Evolutionary conservation across 1,140 invertebrate species (phyloP).

Genomic region (Drosophila obscura): DNA sequence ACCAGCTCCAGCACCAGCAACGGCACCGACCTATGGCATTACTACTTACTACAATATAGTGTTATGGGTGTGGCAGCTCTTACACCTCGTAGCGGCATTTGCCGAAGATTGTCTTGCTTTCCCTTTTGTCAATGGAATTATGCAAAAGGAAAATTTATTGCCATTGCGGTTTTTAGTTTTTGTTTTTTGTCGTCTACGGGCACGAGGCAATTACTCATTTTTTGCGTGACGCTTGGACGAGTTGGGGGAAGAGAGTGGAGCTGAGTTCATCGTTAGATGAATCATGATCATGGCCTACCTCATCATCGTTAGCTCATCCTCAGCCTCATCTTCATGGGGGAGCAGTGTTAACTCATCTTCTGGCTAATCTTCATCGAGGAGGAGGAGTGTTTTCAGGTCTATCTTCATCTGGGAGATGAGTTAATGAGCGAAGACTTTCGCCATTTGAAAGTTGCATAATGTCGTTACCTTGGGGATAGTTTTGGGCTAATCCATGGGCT

Average conservation of each 20-base stretch:
- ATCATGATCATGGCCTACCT: slow-evolving; percentile 48
- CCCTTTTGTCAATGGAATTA: slow-evolving; percentile 59
- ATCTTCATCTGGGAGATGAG: slow-evolving; percentile 16
- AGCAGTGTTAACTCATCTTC: slow-evolving; percentile 27
- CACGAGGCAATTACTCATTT: slow-evolving; percentile 52
- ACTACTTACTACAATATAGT: slow-evolving; percentile 23
- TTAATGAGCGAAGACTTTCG: slow-evolving; percentile 40
- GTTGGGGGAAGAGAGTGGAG: not conserved
- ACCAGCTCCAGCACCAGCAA: not conserved
- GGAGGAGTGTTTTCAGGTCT: slow-evolving; percentile 10
- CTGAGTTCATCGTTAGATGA: slow-evolving; percentile 21
- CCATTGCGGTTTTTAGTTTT: slow-evolving; percentile 6
- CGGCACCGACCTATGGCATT: slow-evolving; percentile 4
- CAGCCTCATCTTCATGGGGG: slow-evolving; percentile 22
- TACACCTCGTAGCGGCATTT: slow-evolving; percentile 14
- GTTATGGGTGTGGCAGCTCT: slow-evolving; percentile 27
- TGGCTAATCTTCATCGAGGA: slow-evolving; percentile 17
- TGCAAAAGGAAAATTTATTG: slow-evolving; percentile 42
- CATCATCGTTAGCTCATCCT: slow-evolving; percentile 46
- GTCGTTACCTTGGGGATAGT: not conserved
- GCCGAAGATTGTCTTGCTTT: slow-evolving; percentile 44
- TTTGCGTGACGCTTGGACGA: not conserved
- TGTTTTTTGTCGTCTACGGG: slow-evolving; percentile 2
- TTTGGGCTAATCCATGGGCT: not conserved
- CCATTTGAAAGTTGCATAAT: slow-evolving; percentile 7